Percentiles rank a stretch among this genome's conserved stretches.
Conservation (phyloP, 2,797 vertebrate species). For the Astyanax mexicanus region DNA sequence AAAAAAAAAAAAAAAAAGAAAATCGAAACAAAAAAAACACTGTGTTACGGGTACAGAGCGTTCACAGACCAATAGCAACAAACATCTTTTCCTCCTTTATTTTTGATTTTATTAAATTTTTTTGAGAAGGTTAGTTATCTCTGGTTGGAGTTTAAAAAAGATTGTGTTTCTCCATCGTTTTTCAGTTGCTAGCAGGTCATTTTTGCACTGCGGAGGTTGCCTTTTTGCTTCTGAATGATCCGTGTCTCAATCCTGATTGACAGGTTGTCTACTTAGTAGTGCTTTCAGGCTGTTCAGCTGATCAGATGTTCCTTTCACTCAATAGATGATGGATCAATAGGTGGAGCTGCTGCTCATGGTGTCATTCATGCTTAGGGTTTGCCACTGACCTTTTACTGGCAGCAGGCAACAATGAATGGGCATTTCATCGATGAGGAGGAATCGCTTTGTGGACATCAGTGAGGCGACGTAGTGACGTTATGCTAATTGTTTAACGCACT, state of each 20-base stretch:
- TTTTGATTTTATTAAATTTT: too few relatives aligned
- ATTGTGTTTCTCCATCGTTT: constrained; percentile 23
- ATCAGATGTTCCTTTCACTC: constrained; percentile 64
- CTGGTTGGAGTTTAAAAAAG: neutral
- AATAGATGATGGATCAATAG: constrained; percentile 77
- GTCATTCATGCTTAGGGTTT: constrained; percentile 72
- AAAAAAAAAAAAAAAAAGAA: constrained; percentile 74
- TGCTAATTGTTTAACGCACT: constrained; percentile 70
- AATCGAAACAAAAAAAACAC: constrained; percentile 83
- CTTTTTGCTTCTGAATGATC: constrained; percentile 22
- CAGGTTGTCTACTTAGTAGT: constrained; percentile 22
- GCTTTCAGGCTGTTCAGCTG: constrained; percentile 56
- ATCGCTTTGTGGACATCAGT: constrained; percentile 62
- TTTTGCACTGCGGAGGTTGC: constrained; percentile 16
- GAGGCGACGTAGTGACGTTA: constrained; percentile 71
- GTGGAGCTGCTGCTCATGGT: constrained; percentile 77
- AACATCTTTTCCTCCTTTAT: constrained; percentile 26
- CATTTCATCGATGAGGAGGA: constrained; percentile 73
- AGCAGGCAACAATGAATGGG: constrained; percentile 69
- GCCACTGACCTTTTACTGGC: constrained; percentile 67
- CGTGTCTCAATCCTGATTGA: constrained; percentile 40
- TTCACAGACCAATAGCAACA: constrained; percentile 65
- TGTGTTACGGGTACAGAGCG: constrained; percentile 86
- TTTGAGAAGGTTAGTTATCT: constrained; percentile 18
- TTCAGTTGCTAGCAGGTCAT: constrained; percentile 15